Conservation (phyloP, 1,140 invertebrate genomes). For the Pomacea maculata region DNA sequence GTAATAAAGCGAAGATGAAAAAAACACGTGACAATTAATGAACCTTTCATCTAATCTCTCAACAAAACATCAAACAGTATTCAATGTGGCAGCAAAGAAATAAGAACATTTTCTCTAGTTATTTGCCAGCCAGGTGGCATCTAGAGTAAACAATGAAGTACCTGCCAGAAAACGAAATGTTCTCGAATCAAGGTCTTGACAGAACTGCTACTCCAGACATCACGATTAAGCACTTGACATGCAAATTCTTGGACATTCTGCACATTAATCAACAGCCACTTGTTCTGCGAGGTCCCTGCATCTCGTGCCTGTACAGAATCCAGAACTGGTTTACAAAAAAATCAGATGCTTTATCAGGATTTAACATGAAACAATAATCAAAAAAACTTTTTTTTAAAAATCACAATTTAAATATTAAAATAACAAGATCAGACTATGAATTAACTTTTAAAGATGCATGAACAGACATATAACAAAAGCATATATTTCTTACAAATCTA, state of each 20-base stretch:
- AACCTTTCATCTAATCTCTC: too few relatives aligned
- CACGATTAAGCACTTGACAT: slow-evolving; percentile 79
- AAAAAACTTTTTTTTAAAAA: not conserved
- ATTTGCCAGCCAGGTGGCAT: too few relatives aligned
- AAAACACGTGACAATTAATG: too few relatives aligned
- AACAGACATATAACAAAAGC: too few relatives aligned
- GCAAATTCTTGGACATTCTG: slow-evolving; percentile 81
- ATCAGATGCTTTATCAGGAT: not conserved
- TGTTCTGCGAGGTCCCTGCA: slow-evolving; percentile 71
- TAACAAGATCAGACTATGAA: too few relatives aligned
- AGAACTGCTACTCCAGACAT: slow-evolving; percentile 78
- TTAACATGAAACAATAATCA: not conserved
- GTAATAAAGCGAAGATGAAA: too few relatives aligned
- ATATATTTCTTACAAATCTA: too few relatives aligned
- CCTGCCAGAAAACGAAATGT: slow-evolving; percentile 85
- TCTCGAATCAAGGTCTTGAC: slow-evolving; percentile 75
- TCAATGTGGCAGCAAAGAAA: too few relatives aligned
- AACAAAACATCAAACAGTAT: too few relatives aligned
- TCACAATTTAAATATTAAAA: too few relatives aligned
- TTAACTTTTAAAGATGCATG: not conserved
- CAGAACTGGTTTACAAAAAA: slow-evolving; percentile 14
- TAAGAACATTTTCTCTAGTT: too few relatives aligned
- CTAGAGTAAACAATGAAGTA: slow-evolving; percentile 45
- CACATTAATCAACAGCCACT: slow-evolving; percentile 82
- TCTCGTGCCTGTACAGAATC: slow-evolving; percentile 70